Evolutionary conservation across 2,888 invertebrate species (phyloP), one percentile per base, ranked within the genome.

Genomic region (Chirona hameri): DNA sequence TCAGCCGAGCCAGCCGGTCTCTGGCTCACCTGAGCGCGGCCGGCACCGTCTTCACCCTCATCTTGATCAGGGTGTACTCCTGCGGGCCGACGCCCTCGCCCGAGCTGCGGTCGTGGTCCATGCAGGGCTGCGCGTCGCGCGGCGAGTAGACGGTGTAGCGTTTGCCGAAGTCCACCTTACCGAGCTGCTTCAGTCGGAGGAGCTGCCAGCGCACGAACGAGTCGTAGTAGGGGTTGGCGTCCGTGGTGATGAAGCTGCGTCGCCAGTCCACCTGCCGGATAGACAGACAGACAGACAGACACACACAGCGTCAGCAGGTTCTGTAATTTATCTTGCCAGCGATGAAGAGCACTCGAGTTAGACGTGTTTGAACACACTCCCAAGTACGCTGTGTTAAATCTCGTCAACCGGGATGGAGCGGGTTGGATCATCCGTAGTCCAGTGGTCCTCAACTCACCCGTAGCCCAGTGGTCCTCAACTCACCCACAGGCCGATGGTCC

Each of bases 131-230:
- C 15, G 94, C 94, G 89, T 99, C 99, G 87, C 94, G 92, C 0
- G 98, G 97, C 0, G 98, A 99, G 89, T 92, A 99, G 85, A 99
- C 94, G 0, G 98, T 97, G 87, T 98, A 95, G 83, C 99, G 91
- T 89, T 99, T 99, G 29, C 99, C 99, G 89, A 95, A 99, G 90
- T 95, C 93, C 52, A 99, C 92, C 89, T 97, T 98, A 84, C 96
- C 95, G 81, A 93, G 91, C 84, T 93, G 93, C 87, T 93, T 95
- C 46, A 99, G 90, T 85, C 94, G 93, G 83, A 93, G 89, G 88
- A 96, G 99, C 88, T 99, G 99, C 99, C 99, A 99, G 83, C 95
- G 91, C 0, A 99, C 94, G 89, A 99, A 99, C 0, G 98, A 97
- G 89, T 99, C 99, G 88, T 93, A 99, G 88, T 95, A 99, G 0